Base-by-base conservation (phyloP, 2,797 vertebrate genomes). In the Sardinella longiceps region DNA sequence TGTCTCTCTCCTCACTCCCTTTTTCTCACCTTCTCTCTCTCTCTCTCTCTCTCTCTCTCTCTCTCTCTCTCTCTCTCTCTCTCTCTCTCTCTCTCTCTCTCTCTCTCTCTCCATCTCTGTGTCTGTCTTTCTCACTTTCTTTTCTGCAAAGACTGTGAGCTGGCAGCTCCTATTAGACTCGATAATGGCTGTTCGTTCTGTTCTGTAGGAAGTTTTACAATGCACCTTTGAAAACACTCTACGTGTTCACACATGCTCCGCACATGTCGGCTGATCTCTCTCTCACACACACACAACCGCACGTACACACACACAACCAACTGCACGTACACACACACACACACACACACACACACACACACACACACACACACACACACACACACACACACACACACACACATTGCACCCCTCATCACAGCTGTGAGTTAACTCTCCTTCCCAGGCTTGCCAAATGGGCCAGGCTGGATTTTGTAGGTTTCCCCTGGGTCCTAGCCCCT, bases 161-260 rank as follows among this genome's bases (percentile, higher is more conserved):
- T 92, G 89, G 90, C 93, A 92, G 91, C 88, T 88, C 92, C 92
- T 92, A 92, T 93, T 92, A 83, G 50, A 80, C 93, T 88, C 87
- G 58, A 86, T 90, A 92, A 89, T 83, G 80, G 87, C 86, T 89
- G 86, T 86, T 92, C 92, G 88, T 90, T 85, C 93, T 87, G 86
- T 91, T 37, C 70, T 43, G 92, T 74, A 77, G 53, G 70, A 66
- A 82, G 48, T 84, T 84, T 84, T 83, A 70, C 28, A 77, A 77
- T 56, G 9, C 81, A 58, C 46, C 50, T 84, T 83, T 83, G 39
- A 86, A 88, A 91, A 92, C 93, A 86, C 88, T 90, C 88, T 87
- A 81, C 86, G 43, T 91, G 84, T 88, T 81, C 90, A 91, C 90
- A 92, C 88, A 88, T 91, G 90, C 89, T 91, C 74, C 91, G 83